These are phyloP conservation scores for Phyllostomus discolor DNA, from an alignment of 2,113 vertebrate species.

Conservation along the genomic window DNA sequence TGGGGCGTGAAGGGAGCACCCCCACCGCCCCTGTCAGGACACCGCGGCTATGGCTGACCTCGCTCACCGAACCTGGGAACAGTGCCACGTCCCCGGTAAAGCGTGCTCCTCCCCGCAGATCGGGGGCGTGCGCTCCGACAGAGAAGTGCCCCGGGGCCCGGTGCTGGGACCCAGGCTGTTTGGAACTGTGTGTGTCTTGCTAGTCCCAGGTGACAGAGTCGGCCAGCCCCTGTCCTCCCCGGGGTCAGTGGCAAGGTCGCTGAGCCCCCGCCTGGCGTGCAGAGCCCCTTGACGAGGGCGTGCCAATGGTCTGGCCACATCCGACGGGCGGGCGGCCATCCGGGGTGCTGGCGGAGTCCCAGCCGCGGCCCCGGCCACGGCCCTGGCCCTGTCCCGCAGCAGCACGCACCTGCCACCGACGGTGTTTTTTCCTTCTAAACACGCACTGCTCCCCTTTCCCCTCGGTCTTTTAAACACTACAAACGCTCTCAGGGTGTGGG, in stretches of 20 bases:
- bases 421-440: not conserved
- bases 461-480: not conserved
- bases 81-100: too few relatives aligned
- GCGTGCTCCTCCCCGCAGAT: not conserved
- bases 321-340: rapidly evolving
- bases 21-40: not conserved
- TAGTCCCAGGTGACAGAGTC: not conserved
- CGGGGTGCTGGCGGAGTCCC: rapidly evolving
- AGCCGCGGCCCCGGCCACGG: not conserved
- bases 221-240: not conserved
- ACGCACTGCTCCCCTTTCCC: not conserved
- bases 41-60: not conserved
- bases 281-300: rapidly evolving
- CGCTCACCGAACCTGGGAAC: not conserved
- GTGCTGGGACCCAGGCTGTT: too few relatives aligned
- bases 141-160: not conserved
- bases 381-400: not conserved
- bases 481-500: not conserved
- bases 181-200: not conserved
- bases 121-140: too few relatives aligned
- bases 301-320: rapidly evolving
- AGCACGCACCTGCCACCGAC: not conserved
- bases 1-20: too few relatives aligned
- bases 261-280: rapidly evolving
- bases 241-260: rapidly evolving